A percentile compares a stretch with the other conserved stretches of the same genome.
Evolutionary conservation across 2,888 invertebrate genomes (phyloP).

Genomic region (Sthenelais limicola): DNA sequence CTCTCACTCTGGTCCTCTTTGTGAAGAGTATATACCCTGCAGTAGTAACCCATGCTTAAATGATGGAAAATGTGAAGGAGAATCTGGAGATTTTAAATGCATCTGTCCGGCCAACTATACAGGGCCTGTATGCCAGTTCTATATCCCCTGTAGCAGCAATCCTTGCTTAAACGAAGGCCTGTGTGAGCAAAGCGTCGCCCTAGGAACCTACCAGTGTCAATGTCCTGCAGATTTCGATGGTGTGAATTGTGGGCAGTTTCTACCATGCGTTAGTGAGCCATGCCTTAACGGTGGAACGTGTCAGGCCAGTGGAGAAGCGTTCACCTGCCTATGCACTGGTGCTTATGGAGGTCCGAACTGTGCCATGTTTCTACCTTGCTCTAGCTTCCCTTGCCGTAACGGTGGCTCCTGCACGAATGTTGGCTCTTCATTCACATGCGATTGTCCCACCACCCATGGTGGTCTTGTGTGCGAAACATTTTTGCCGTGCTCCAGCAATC

Average conservation of each 20-base stretch:
- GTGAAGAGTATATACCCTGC: constrained; percentile 51
- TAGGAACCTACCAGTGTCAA: constrained; percentile 41
- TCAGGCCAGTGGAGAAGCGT: constrained; percentile 12
- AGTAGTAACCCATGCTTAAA: constrained; percentile 54
- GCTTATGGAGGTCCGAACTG: constrained; percentile 50
- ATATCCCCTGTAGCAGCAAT: constrained; percentile 32
- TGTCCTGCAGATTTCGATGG: constrained; percentile 55
- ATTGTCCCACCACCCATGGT: constrained; percentile 45
- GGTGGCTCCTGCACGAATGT: constrained; percentile 39
- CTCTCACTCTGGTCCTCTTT: constrained; percentile 39
- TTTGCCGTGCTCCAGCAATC: constrained; percentile 52
- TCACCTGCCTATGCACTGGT: constrained; percentile 46
- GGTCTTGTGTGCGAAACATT: constrained; percentile 48
- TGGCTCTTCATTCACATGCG: constrained; percentile 35
- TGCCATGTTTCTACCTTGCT: constrained; percentile 48
- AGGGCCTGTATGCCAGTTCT: constrained; percentile 38
- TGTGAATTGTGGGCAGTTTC: constrained; percentile 51
- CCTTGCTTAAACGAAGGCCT: constrained; percentile 44
- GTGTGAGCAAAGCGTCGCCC: constrained; percentile 3
- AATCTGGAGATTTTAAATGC: constrained; percentile 47
- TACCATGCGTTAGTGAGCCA: constrained; percentile 54
- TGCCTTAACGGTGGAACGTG: constrained; percentile 56
- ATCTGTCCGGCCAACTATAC: constrained; percentile 28
- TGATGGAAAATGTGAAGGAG: constrained; percentile 52
- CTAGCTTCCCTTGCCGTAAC: constrained; percentile 46